These are phyloP conservation scores for Gila robusta DNA, from an alignment of 2,797 vertebrate species.

Conservation along the genomic window DNA sequence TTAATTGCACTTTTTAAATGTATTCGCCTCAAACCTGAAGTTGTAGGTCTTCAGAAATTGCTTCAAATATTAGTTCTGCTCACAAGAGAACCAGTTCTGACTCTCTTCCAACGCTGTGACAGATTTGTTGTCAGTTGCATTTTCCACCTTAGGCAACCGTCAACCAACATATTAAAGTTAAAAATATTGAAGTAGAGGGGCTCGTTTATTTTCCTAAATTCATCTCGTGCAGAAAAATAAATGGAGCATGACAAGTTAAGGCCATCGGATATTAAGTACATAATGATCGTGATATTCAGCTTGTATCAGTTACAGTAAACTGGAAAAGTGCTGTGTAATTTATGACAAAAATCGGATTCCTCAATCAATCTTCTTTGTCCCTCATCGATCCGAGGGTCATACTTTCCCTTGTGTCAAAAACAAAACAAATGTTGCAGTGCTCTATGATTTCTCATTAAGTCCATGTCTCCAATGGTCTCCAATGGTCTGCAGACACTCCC, in stretches of 20 bases:
- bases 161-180: conserved; percentile 49
- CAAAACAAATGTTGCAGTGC: conserved; percentile 66
- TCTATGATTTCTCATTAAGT: conserved; percentile 73
- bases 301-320: conserved; percentile 50
- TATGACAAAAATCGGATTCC: conserved; percentile 61
- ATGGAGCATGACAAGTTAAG: conserved; percentile 33
- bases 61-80: conserved; percentile 35
- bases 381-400: conserved; percentile 67
- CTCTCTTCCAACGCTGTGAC: conserved; percentile 30
- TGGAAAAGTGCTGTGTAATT: conserved; percentile 60
- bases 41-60: background rate
- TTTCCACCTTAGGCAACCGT: conserved; percentile 31
- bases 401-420: conserved; percentile 64
- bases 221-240: conserved; percentile 37
- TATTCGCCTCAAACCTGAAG: background rate
- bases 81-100: conserved; percentile 26
- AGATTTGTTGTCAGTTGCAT: conserved; percentile 24
- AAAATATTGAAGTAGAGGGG: conserved; percentile 40
- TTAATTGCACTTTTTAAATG: conserved; percentile 4
- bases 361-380: conserved; percentile 64
- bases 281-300: conserved; percentile 49
- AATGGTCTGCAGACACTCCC: conserved; percentile 58
- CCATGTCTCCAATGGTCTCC: conserved; percentile 68
- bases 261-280: conserved; percentile 49
- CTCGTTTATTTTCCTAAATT: conserved; percentile 48